Evolutionary conservation across 2,113 vertebrate genomes (phyloP).

Genomic region (Gavia stellata): DNA sequence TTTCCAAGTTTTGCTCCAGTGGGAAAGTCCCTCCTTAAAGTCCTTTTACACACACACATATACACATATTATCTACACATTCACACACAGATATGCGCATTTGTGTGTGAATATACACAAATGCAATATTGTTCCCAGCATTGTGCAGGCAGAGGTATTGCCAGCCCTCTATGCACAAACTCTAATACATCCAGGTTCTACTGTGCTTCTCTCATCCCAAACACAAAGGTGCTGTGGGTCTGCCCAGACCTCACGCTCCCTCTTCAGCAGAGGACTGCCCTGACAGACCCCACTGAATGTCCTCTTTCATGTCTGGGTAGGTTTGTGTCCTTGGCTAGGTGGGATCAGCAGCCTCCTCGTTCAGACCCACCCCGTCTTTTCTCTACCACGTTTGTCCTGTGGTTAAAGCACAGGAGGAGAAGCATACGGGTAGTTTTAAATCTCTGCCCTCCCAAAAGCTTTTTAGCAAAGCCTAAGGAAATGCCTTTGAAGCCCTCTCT

Average conservation of each 20-base stretch:
- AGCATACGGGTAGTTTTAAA: neutral
- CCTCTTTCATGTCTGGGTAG: neutral
- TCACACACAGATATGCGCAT: neutral
- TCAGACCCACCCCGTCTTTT: neutral
- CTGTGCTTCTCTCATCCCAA: neutral
- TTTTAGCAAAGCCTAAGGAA: neutral
- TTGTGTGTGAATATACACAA: neutral
- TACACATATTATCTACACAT: neutral
- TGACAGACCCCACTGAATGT: neutral
- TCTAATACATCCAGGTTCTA: neutral
- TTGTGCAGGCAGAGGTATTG: neutral
- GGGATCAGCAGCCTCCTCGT: neutral
- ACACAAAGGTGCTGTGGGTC: neutral
- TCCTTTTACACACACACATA: neutral
- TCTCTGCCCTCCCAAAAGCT: neutral
- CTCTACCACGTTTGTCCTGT: neutral
- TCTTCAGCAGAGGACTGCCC: neutral
- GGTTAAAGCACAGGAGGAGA: neutral
- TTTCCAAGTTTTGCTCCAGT: constrained; percentile 27
- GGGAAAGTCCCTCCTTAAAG: neutral
- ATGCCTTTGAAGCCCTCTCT: neutral
- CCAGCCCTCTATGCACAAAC: neutral
- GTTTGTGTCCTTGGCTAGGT: neutral
- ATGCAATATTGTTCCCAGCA: neutral
- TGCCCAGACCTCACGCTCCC: neutral